Evolutionary conservation across 2,888 invertebrate species (phyloP).

Genomic region (Colletes collaris): DNA sequence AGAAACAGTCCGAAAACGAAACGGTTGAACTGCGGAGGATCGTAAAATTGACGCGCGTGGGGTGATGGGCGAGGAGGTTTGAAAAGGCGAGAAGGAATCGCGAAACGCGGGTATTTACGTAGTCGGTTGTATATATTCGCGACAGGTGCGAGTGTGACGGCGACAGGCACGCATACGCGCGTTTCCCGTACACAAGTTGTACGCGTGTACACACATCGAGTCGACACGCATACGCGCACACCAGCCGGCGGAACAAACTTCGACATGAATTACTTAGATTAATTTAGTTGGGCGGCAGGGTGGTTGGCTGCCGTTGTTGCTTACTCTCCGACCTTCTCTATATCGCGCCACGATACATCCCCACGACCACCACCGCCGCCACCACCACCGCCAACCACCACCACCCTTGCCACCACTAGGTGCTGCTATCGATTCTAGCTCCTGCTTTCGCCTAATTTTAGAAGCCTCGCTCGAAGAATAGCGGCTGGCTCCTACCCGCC

Average conservation of each 20-base stretch:
- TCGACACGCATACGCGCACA: constrained; percentile 39
- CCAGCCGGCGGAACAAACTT: constrained; percentile 76
- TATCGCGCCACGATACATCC: constrained; percentile 67
- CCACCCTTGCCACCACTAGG: constrained; percentile 57
- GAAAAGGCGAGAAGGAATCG: constrained; percentile 30
- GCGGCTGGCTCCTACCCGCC: constrained; percentile 42
- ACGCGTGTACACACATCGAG: constrained; percentile 32
- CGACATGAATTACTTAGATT: constrained; percentile 82
- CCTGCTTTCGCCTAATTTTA: constrained; percentile 77
- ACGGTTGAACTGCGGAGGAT: too few relatives aligned
- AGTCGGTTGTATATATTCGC: constrained; percentile 12
- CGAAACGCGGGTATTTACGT: constrained; percentile 26
- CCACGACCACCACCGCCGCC: constrained; percentile 44
- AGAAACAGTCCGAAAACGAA: too few relatives aligned
- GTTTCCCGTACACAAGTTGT: neutral
- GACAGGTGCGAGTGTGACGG: constrained; percentile 44
- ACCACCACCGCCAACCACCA: constrained; percentile 33
- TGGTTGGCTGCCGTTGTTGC: constrained; percentile 70
- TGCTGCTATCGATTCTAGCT: constrained; percentile 78
- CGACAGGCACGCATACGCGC: constrained; percentile 30
- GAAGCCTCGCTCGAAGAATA: constrained; percentile 69
- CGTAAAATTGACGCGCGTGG: too few relatives aligned
- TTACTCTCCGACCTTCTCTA: constrained; percentile 73
- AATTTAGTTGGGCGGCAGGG: constrained; percentile 79
- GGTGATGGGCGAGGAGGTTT: constrained; percentile 1